These are phyloP conservation scores for Ditula angustiorana DNA, from an alignment of 2,888 invertebrate species.

Conservation along the genomic window DNA sequence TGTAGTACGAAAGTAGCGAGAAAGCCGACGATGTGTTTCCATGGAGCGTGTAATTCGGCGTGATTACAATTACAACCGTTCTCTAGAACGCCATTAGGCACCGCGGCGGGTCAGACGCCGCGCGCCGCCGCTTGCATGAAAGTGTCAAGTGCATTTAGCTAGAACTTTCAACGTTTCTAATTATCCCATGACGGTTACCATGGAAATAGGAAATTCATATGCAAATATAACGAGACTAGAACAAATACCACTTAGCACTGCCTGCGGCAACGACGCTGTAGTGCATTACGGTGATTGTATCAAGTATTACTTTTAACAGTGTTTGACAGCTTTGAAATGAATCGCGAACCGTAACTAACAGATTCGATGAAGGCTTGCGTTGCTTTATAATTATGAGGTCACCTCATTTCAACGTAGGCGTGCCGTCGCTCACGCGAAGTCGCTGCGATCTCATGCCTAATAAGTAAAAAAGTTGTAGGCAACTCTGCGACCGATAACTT, in stretches of 20 bases:
- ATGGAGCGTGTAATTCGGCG: constrained; percentile 64
- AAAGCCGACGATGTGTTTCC: constrained; percentile 45
- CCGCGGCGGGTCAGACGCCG: constrained; percentile 38
- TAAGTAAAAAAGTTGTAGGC: constrained; percentile 12
- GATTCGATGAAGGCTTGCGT: constrained; percentile 32
- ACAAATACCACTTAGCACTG: not conserved
- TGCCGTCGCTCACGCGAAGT: constrained; percentile 30
- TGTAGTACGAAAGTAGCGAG: constrained; percentile 19
- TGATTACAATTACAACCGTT: constrained; percentile 49
- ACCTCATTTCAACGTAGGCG: constrained; percentile 37
- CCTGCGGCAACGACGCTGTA: not conserved
- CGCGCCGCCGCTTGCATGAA: constrained; percentile 48
- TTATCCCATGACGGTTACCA: constrained; percentile 31
- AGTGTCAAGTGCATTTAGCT: constrained; percentile 50
- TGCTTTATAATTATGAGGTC: constrained; percentile 38
- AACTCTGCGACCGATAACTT: not conserved
- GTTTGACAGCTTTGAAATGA: constrained; percentile 24
- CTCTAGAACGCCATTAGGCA: constrained; percentile 36
- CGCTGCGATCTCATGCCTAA: constrained; percentile 26
- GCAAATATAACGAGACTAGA: not conserved
- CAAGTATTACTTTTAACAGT: constrained; percentile 21
- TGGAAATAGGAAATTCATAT: not conserved
- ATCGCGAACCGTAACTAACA: constrained; percentile 36
- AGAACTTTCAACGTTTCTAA: constrained; percentile 53
- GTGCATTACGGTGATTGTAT: not conserved